Evolutionary conservation across 2,113 vertebrate species (phyloP), one percentile per base, ranked within the genome.

Genomic region (Entosphenus tridentatus): DNA sequence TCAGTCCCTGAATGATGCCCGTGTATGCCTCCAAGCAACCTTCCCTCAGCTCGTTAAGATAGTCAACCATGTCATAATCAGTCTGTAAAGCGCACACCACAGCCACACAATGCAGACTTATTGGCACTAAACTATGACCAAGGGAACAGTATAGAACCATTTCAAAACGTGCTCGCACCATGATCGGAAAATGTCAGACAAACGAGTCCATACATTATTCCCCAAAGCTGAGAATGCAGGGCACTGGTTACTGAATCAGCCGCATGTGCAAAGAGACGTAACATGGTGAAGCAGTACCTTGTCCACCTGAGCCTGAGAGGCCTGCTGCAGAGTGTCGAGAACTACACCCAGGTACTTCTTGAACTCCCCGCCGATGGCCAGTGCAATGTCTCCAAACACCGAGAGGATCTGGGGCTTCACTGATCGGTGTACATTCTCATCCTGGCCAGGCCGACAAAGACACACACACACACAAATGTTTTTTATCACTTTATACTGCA

Each of bases 41-140:
- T 78, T 96, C 92, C 73, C 93, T 75, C 77, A 98, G 74, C 77
- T 96, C 92, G 3, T 98, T 98, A 80, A 98, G 80, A 77, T 98
- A 96, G 78, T 98, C 93, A 81, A 98, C 89, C 93, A 98, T 98
- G 79, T 98, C 93, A 11, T 93, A 96, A 79, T 98, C 93, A 0
- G 88, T 89, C 93, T 98, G 78, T 2, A 76, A 67, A 67, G 62
- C 62, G 16, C 10, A 65, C 62, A 65, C 62, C n/a, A 18, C 8
- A 65, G 21, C 8, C 62, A 16, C 18, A 8, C 2, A 65, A 65
- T 18, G 8, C 8, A 65, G 62, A 65, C 8, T 39, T 39, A 39
- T 39, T 39, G 39, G 6, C 39, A 39, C 39, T 39, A 39, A 39
- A 39, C 39, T 39, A 39, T 39, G 39, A 39, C 39, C 39, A 39